Evolutionary conservation across 1,140 invertebrate species (phyloP).

Genomic region (Rhagoletis zephyria): DNA sequence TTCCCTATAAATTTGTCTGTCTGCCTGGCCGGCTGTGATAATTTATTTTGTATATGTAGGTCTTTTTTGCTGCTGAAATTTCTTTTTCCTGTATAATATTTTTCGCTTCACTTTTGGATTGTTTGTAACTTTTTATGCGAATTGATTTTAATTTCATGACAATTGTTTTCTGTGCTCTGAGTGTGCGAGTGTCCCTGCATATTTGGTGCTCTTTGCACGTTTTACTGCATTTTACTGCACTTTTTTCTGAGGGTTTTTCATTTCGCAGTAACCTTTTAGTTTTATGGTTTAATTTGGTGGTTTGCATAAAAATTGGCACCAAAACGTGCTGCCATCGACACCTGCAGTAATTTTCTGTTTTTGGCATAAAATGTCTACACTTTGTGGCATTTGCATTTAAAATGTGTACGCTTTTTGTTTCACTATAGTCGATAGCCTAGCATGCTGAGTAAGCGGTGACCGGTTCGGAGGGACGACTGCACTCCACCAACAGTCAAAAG

Average conservation of each 20-base stretch:
- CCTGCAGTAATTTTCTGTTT: background rate
- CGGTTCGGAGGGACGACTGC: too few relatives aligned
- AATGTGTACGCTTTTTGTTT: background rate
- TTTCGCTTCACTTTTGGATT: background rate
- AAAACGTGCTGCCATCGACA: background rate
- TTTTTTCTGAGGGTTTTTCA: background rate
- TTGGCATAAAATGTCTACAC: background rate
- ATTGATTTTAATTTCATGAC: conserved; percentile 25
- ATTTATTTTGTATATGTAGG: background rate
- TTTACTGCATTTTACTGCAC: background rate
- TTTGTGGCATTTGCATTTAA: background rate
- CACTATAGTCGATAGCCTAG: too few relatives aligned
- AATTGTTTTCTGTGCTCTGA: background rate
- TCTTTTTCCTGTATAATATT: background rate
- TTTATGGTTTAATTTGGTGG: conserved; percentile 12
- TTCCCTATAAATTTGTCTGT: background rate
- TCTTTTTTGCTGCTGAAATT: too few relatives aligned
- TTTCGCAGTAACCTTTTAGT: background rate
- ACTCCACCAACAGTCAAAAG: too few relatives aligned
- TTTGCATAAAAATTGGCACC: conserved; percentile 24
- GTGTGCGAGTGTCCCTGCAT: background rate
- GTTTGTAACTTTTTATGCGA: conserved; percentile 18
- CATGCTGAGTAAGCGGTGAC: too few relatives aligned
- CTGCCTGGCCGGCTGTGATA: background rate
- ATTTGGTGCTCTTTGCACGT: background rate